phyloP scores from a whole-genome alignment of 1,140 invertebrate species.

The Drosophila eugracilis region DNA sequence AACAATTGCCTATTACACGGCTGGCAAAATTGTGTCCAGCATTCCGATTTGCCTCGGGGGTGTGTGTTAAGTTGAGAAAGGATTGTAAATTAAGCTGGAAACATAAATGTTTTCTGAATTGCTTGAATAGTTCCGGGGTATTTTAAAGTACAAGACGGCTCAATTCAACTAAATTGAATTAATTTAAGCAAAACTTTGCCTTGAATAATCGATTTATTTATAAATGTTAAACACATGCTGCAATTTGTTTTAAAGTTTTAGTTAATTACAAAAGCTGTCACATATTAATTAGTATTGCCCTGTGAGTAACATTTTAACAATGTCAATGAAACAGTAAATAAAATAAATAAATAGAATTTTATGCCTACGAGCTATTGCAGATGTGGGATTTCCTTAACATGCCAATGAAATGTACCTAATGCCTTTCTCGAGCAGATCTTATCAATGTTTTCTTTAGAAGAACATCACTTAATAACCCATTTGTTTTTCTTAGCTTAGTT shows the following conservation, averaged over 20 bases:
- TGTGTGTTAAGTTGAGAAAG: background rate
- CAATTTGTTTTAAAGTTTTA: background rate
- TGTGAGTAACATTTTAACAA: no score
- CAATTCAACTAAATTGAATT: background rate
- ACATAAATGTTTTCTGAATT: constrained; percentile 34
- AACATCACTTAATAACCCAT: no score
- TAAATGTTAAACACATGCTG: background rate
- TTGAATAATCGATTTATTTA: background rate
- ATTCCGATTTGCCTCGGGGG: constrained; percentile 18
- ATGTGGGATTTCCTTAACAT: no score
- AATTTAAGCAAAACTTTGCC: background rate
- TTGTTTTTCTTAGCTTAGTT: background rate
- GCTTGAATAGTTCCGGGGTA: background rate
- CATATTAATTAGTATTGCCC: background rate
- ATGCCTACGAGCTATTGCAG: no score
- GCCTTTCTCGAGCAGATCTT: no score
- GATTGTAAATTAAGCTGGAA: constrained; percentile 31
- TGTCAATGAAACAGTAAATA: no score
- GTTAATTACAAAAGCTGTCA: background rate
- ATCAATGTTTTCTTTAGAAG: no score
- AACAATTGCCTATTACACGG: constrained; percentile 49
- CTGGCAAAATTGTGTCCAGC: constrained; percentile 25
- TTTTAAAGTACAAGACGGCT: background rate
- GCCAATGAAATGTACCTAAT: no score
- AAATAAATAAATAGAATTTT: no score